Conservation (phyloP, 2,888 invertebrate species). For the Mythimna lalbum region DNA sequence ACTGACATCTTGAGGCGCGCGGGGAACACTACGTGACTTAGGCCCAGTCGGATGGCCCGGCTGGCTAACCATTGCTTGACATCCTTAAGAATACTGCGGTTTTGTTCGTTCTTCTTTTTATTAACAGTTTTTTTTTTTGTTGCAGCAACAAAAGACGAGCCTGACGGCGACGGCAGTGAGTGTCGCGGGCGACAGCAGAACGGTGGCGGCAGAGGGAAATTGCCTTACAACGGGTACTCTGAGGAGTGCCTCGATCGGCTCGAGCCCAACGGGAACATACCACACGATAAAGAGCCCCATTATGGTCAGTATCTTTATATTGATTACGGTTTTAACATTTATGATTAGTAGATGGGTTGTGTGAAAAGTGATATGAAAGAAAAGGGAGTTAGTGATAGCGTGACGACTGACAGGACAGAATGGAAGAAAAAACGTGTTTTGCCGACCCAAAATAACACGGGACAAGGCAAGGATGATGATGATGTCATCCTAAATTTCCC, state of each 20-base stretch:
- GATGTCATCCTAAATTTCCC: neutral
- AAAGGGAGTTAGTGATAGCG: too few relatives aligned
- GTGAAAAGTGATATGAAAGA: too few relatives aligned
- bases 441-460: too few relatives aligned
- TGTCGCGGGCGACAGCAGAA: slow-evolving; percentile 91
- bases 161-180: slow-evolving; percentile 91
- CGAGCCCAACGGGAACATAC: slow-evolving; percentile 98
- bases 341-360: too few relatives aligned
- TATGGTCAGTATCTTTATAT: slow-evolving; percentile 78
- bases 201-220: slow-evolving; percentile 93
- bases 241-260: slow-evolving; percentile 98
- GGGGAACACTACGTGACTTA: too few relatives aligned
- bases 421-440: too few relatives aligned
- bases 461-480: too few relatives aligned
- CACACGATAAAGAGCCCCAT: slow-evolving; percentile 94
- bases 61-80: too few relatives aligned
- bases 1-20: too few relatives aligned
- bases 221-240: slow-evolving; percentile 98
- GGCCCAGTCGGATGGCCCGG: too few relatives aligned
- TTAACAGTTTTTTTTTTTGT: slow-evolving; percentile 71
- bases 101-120: neutral
- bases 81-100: neutral
- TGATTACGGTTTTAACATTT: neutral
- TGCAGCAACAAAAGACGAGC: slow-evolving; percentile 98
- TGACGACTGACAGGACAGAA: too few relatives aligned